These are phyloP conservation scores for Mobula hypostoma DNA, from an alignment of 2,113 vertebrate genomes.

Conservation along the genomic window DNA sequence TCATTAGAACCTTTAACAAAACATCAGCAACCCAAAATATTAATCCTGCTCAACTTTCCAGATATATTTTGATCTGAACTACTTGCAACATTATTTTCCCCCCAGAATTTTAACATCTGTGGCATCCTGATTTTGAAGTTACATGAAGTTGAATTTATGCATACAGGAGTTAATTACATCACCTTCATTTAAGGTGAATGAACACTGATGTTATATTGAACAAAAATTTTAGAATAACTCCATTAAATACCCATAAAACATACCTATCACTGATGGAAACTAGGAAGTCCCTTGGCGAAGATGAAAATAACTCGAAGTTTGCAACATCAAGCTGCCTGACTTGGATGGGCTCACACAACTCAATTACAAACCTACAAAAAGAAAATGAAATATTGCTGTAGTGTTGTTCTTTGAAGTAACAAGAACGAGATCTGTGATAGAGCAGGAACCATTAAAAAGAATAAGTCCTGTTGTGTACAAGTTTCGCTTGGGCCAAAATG, in stretches of 20 bases:
- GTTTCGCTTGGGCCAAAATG: no score
- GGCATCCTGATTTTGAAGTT: no score
- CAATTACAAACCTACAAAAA: slow-evolving; percentile 86
- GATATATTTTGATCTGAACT: no score
- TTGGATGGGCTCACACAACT: slow-evolving; percentile 97
- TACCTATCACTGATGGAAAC: slow-evolving; percentile 98
- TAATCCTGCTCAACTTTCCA: no score
- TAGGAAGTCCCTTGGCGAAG: slow-evolving; percentile 92
- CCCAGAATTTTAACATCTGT: no score
- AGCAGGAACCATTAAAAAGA: no score
- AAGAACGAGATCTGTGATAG: no score
- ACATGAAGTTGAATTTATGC: neutral
- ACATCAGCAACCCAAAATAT: no score
- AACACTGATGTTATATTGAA: neutral
- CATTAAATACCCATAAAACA: slow-evolving; percentile 40
- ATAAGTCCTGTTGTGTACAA: no score
- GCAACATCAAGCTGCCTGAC: slow-evolving; percentile 97
- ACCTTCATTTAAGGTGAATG: neutral
- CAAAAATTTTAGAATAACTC: neutral
- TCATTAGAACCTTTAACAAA: no score
- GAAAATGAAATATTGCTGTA: slow-evolving; percentile 38
- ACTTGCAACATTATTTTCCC: no score
- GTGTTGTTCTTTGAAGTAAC: no score
- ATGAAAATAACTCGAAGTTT: slow-evolving; percentile 97
- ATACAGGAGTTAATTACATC: neutral